These are phyloP conservation scores for Cephalopachus bancanus DNA, from an alignment of 2,797 vertebrate species.

Conservation along the genomic window DNA sequence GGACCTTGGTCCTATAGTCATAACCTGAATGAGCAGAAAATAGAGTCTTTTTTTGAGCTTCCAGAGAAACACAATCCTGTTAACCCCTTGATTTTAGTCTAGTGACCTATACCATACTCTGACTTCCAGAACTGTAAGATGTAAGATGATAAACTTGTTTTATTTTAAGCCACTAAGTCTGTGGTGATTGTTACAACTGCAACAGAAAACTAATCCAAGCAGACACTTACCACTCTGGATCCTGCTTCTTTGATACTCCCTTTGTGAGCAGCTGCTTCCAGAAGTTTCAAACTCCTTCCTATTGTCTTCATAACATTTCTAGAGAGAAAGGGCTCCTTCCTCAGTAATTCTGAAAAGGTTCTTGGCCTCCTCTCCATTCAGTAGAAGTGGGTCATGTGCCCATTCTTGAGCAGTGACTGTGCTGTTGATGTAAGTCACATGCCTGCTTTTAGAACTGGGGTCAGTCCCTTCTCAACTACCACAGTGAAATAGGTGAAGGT, in stretches of 20 bases:
- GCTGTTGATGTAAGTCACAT: neutral
- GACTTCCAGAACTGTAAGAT: neutral
- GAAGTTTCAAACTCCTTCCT: neutral
- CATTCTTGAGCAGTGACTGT: neutral
- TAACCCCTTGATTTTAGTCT: neutral
- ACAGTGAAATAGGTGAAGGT: neutral
- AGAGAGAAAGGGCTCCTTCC: neutral
- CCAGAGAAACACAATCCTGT: neutral
- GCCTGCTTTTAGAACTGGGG: neutral
- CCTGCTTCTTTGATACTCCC: neutral
- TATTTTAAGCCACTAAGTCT: neutral
- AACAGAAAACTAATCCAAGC: neutral
- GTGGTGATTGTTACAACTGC: neutral
- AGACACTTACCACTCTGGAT: neutral
- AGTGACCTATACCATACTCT: neutral
- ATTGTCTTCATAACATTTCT: neutral
- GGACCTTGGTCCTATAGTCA: neutral
- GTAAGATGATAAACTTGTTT: too few relatives aligned
- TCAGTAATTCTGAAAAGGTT: neutral
- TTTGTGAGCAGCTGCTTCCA: neutral
- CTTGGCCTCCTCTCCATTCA: neutral
- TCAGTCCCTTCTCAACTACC: neutral
- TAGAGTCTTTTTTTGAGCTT: neutral
- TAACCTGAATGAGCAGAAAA: neutral
- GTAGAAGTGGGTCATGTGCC: neutral